phyloP scores from a whole-genome alignment of 2,797 vertebrate species.

The Anas capensis region DNA sequence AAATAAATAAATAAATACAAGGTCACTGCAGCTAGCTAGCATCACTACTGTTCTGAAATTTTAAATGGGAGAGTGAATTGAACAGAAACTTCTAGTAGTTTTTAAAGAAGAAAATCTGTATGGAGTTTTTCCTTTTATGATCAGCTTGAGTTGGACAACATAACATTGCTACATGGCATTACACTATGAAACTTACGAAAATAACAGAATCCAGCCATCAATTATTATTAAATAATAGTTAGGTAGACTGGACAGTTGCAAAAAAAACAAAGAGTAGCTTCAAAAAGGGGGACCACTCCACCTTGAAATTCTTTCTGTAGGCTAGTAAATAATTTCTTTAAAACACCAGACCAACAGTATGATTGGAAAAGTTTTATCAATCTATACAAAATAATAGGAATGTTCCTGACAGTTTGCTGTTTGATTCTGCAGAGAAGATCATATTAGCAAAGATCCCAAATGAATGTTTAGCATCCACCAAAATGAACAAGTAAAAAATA shows the following conservation, averaged over 20 bases:
- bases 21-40: not conserved
- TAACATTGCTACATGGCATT: not conserved
- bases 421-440: not conserved
- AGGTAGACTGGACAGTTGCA: not conserved
- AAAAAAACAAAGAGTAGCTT: not conserved
- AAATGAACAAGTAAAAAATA: not conserved
- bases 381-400: not conserved
- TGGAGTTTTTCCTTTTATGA: not conserved
- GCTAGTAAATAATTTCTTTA: not conserved
- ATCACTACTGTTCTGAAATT: not conserved
- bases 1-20: not conserved
- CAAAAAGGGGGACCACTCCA: not conserved
- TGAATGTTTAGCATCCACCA: not conserved
- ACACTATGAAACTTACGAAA: constrained; percentile 20
- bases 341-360: not conserved
- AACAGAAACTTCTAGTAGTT: not conserved
- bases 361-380: not conserved
- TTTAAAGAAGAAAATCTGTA: constrained; percentile 4
- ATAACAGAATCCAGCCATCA: not conserved
- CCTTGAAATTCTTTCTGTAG: not conserved
- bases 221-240: not conserved
- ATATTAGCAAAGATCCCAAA: not conserved
- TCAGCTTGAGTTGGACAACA: not conserved
- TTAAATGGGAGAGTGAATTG: not conserved
- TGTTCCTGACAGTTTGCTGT: not conserved